Evolutionary conservation across 1,140 invertebrate species (phyloP), one percentile per base, ranked within the genome.

Genomic region (Drosophila asahinai): DNA sequence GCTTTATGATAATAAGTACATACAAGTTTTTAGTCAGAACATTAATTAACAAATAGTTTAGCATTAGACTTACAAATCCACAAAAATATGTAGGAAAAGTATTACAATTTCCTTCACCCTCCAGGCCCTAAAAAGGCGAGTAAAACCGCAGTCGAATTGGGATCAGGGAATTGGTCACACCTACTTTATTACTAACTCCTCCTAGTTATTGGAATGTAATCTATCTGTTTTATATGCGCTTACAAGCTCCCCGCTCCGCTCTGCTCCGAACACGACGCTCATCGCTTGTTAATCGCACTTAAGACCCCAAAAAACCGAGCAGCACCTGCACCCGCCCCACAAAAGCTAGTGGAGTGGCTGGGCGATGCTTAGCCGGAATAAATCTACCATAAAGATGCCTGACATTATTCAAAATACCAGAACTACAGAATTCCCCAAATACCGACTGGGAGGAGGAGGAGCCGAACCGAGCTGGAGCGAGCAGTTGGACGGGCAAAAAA

Each of bases 361-460:
- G 30, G 54, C 45, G 55, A 52, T 66, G 54, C 17, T 79, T 70
- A 75, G 64, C 74, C 38, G 61, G 62, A 78, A 90, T 79, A 90
- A 90, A 90, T 81, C 64, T 70, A 61, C 59, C 84, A 72, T 76
- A 54, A 73, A 84, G 74, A 89, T 89, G 81, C 67, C 70, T 84
- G 70, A 80, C 81, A 89, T 90, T 89, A 84, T 89, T 89, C 74
- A 89, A 89, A 89, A 89, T 72, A 89, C 67, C 45, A 25, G 61
- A 81, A 90, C 77, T 79, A 83, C 77, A 72, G 74, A 62, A 89
- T 89, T 84, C 81, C 71, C 54, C 70, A 89, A 84, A 84, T 89
- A 52, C 71, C 57, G 52, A 40, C 19, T n/a, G 17, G 9, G 15
- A 40, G 40, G 40, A 72, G 76, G 61, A 54, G 66, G 76, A 67